A percentile compares a stretch with the other conserved stretches of the same genome.
Conservation (phyloP, 2,888 invertebrate genomes). For the Melangyna quadrimaculata region DNA sequence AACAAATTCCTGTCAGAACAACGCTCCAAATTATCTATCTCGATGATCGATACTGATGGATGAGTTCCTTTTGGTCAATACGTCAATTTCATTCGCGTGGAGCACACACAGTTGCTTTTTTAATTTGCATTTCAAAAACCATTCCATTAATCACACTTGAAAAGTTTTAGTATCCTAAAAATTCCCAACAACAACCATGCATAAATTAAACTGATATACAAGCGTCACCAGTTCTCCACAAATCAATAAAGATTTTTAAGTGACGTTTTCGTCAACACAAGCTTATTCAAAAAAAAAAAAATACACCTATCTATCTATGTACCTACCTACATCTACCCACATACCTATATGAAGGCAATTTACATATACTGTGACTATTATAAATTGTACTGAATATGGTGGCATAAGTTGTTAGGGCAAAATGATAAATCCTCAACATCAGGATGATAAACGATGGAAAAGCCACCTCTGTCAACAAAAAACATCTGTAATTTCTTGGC, state of each 20-base stretch:
- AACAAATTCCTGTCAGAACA: constrained; percentile 9
- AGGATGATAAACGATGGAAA: constrained; percentile 27
- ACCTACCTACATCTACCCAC: not conserved
- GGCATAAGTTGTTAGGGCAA: constrained; percentile 18
- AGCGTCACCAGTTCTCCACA: not conserved
- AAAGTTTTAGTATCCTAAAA: constrained; percentile 5
- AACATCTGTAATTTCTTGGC: not conserved
- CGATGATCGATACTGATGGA: constrained; percentile 51
- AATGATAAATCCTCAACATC: constrained; percentile 36
- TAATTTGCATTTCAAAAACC: constrained; percentile 20
- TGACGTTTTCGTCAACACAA: not conserved
- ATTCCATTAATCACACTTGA: constrained; percentile 15
- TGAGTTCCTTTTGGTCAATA: constrained; percentile 47
- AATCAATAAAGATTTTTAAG: constrained; percentile 15
- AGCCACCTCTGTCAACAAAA: not conserved
- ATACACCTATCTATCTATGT: not conserved
- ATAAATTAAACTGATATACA: constrained; percentile 18
- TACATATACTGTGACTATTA: constrained; percentile 26
- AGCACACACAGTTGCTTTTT: not conserved
- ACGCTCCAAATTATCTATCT: constrained; percentile 13
- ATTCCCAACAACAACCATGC: not conserved
- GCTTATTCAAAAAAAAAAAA: not conserved
- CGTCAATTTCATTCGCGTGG: constrained; percentile 5
- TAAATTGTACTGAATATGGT: constrained; percentile 14
- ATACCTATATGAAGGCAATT: not conserved